Percentiles rank a stretch among this genome's conserved stretches.
Conservation (phyloP, 1,140 invertebrate species). For the Limonius californicus region DNA sequence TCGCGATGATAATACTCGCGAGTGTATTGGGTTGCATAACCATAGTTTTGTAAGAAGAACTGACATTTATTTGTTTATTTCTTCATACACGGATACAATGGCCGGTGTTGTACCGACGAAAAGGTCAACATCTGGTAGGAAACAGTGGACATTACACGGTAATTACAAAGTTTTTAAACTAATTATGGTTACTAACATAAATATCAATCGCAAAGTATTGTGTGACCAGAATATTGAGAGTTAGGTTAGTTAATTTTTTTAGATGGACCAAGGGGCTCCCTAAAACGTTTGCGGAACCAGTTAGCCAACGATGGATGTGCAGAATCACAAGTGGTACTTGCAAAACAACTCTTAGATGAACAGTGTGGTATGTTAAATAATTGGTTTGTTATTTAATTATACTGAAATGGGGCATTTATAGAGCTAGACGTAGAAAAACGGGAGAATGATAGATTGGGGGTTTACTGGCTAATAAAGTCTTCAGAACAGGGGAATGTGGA, state of each 20-base stretch:
- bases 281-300: constrained; percentile 64
- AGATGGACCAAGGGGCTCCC: constrained; percentile 64
- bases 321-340: constrained; percentile 74
- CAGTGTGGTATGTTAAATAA: constrained; percentile 55
- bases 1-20: no score
- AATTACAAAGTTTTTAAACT: constrained; percentile 31
- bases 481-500: constrained; percentile 86
- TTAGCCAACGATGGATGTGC: constrained; percentile 77
- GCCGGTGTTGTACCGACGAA: constrained; percentile 42
- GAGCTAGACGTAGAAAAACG: constrained; percentile 55
- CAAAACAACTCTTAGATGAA: constrained; percentile 69
- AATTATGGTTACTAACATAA: neutral
- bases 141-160: constrained; percentile 46
- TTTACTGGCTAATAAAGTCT: constrained; percentile 85
- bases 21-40: no score
- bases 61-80: constrained; percentile 12
- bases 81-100: constrained; percentile 26
- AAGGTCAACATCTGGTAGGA: constrained; percentile 42
- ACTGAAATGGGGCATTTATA: constrained; percentile 36
- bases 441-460: constrained; percentile 65
- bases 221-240: neutral
- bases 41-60: neutral
- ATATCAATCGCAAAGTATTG: no score
- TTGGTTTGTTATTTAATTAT: no score
- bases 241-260: constrained; percentile 32